Conservation (phyloP, 2,113 vertebrate genomes). For the Callospermophilus lateralis region DNA sequence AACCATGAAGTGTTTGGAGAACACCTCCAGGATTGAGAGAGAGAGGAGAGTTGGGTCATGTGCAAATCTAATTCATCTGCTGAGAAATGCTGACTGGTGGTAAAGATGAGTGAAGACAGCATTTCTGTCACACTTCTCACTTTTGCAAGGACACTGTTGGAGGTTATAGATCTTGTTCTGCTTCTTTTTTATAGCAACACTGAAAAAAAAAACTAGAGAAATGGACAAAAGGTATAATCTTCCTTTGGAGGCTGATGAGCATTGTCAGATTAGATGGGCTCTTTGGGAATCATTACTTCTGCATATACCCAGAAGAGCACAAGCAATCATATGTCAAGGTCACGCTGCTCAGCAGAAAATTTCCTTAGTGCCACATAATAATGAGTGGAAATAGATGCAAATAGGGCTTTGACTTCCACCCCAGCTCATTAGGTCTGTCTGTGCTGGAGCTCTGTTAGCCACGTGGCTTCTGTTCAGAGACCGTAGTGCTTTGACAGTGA, state of each 20-base stretch:
- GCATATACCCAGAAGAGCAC: constrained; percentile 21
- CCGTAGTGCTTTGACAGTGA: neutral
- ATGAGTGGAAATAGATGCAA: constrained; percentile 48
- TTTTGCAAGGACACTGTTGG: constrained; percentile 64
- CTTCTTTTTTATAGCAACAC: constrained; percentile 66
- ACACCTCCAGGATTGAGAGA: neutral
- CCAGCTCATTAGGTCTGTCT: constrained; percentile 7
- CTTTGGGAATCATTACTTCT: constrained; percentile 72
- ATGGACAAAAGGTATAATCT: constrained; percentile 70
- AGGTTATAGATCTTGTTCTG: constrained; percentile 61
- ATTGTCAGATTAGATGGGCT: constrained; percentile 68
- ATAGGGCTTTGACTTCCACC: constrained; percentile 33
- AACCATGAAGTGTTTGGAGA: neutral
- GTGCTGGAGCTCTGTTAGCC: neutral
- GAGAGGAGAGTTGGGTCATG: neutral
- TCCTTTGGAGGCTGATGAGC: constrained; percentile 62
- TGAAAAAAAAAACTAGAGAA: constrained; percentile 39
- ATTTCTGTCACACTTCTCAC: constrained; percentile 23
- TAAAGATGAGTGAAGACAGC: constrained; percentile 5
- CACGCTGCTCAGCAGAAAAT: constrained; percentile 65
- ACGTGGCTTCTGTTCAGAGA: neutral
- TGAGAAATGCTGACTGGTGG: constrained; percentile 63
- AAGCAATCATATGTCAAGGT: constrained; percentile 67
- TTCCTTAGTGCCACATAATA: constrained; percentile 48
- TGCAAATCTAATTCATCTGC: constrained; percentile 21